These are phyloP conservation scores for Drosophila persimilis DNA, from an alignment of 1,140 invertebrate species.

Conservation along the genomic window DNA sequence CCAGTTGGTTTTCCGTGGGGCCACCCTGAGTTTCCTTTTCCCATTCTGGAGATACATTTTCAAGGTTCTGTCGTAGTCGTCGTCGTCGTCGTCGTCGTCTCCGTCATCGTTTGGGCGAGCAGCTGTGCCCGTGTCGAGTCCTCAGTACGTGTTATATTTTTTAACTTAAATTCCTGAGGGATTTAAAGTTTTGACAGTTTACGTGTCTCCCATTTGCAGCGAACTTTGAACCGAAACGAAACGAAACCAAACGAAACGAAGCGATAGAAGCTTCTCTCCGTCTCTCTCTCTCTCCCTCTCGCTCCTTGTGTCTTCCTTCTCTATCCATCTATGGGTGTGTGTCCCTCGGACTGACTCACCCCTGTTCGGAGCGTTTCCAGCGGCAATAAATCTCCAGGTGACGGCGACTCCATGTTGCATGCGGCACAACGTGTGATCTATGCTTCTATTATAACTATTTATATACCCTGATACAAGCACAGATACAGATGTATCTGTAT, in stretches of 20 bases:
- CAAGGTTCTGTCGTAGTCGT: constrained; percentile 57
- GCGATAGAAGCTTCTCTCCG: constrained; percentile 18
- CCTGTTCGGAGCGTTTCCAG: constrained; percentile 46
- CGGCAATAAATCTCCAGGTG: constrained; percentile 73
- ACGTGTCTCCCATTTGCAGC: constrained; percentile 77
- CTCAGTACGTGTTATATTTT: constrained; percentile 79
- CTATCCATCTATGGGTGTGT: not conserved
- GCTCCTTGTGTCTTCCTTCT: not conserved
- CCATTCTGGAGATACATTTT: constrained; percentile 65
- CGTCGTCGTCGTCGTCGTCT: constrained; percentile 9
- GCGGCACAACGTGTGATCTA: constrained; percentile 77
- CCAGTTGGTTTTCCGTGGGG: constrained; percentile 42
- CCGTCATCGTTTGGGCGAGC: constrained; percentile 43
- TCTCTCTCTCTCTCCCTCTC: constrained; percentile 10
- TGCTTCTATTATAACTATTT: constrained; percentile 79
- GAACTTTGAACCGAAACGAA: constrained; percentile 71
- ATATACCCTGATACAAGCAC: constrained; percentile 40
- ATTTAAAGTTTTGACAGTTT: constrained; percentile 82
- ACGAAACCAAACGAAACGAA: constrained; percentile 50
- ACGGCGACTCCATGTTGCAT: constrained; percentile 79
- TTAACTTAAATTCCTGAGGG: constrained; percentile 80
- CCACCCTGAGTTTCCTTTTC: constrained; percentile 26
- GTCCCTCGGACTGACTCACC: constrained; percentile 42
- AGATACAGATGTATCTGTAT: not conserved
- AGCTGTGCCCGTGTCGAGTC: constrained; percentile 60